Evolutionary conservation across 1,140 invertebrate genomes (phyloP).

Genomic region (Heliconius hewitsoni): DNA sequence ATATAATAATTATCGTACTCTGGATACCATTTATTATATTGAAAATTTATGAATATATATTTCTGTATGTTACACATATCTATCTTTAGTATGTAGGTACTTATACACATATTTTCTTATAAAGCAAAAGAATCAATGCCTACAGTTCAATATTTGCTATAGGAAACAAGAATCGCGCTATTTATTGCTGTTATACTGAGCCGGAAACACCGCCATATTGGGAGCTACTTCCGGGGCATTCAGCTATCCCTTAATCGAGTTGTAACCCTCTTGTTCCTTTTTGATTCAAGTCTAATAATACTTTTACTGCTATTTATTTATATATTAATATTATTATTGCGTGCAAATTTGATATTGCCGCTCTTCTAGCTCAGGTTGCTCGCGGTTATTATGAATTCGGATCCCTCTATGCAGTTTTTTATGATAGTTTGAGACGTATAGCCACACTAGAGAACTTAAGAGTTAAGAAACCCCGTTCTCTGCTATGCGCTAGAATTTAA

Average conservation of each 20-base stretch:
- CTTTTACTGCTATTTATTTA: neutral
- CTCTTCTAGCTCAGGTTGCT: no score
- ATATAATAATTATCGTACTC: no score
- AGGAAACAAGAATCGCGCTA: conserved; percentile 8
- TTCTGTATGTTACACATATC: neutral
- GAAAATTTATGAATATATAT: no score
- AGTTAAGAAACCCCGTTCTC: no score
- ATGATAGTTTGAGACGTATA: no score
- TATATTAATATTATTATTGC: neutral
- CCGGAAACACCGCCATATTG: conserved; percentile 33
- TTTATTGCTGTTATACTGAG: conserved; percentile 28
- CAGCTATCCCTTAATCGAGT: conserved; percentile 30
- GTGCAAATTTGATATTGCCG: neutral
- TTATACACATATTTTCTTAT: neutral
- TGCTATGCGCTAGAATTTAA: no score
- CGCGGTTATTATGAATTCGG: no score
- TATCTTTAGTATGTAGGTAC: no score
- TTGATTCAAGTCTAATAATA: conserved; percentile 16
- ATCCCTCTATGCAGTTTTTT: no score
- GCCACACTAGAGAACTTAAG: no score
- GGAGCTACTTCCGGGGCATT: conserved; percentile 29
- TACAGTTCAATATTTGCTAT: neutral
- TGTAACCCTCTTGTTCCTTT: conserved; percentile 6
- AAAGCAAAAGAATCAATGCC: neutral
- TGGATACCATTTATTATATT: no score